These are phyloP conservation scores for Rhagonycha fulva DNA, from an alignment of 2,888 invertebrate species.

Conservation along the genomic window DNA sequence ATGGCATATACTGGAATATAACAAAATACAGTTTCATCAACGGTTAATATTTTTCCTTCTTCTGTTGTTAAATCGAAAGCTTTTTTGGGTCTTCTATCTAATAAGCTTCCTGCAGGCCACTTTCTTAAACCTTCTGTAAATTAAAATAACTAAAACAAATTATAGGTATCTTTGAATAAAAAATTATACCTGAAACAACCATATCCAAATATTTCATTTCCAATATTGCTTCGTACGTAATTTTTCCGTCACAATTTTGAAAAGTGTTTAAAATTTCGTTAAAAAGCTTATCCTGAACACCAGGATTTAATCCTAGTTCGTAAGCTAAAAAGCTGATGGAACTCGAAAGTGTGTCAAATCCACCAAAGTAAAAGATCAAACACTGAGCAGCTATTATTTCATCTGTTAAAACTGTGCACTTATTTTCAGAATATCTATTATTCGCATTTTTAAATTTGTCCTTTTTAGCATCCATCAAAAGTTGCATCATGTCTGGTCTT, in stretches of 20 bases:
- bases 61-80: slow-evolving; percentile 34
- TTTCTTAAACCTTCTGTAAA: slow-evolving; percentile 30
- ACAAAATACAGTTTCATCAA: slow-evolving; percentile 14
- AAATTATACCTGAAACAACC: background rate
- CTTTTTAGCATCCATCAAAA: background rate
- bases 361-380: background rate
- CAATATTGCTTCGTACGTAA: background rate
- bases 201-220: background rate
- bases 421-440: background rate
- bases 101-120: slow-evolving; percentile 37
- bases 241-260: background rate
- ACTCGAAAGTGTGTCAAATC: background rate
- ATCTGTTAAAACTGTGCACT: background rate
- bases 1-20: slow-evolving; percentile 39
- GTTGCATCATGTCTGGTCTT: background rate
- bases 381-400: background rate
- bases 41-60: background rate
- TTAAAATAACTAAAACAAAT: background rate
- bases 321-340: background rate
- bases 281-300: background rate
- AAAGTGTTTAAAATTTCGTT: background rate
- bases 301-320: background rate
- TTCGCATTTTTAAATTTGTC: background rate
- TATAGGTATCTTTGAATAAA: background rate
- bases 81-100: slow-evolving; percentile 24